These are phyloP conservation scores for Aphis craccivora DNA, from an alignment of 1,140 invertebrate genomes.

Conservation along the genomic window DNA sequence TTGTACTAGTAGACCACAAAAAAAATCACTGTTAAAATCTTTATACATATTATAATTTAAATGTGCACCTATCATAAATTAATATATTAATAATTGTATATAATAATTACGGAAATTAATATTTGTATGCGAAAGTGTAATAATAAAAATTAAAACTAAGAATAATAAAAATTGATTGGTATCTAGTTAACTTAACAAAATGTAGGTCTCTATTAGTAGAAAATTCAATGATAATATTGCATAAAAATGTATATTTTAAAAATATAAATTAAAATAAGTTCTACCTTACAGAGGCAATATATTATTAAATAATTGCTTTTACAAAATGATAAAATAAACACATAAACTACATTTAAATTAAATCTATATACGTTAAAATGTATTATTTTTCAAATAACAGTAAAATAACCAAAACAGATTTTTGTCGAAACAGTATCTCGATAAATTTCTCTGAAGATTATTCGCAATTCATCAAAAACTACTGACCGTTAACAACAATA, in stretches of 20 bases:
- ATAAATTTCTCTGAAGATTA: neutral
- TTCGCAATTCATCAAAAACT: neutral
- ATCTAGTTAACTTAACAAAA: too few species aligned
- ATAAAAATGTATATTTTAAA: neutral
- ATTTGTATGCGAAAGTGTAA: too few species aligned
- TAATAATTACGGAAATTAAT: too few species aligned
- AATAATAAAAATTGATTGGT: too few species aligned
- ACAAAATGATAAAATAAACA: neutral
- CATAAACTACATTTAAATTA: neutral
- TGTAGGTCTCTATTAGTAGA: too few species aligned
- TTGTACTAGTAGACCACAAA: neutral
- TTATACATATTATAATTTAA: too few species aligned
- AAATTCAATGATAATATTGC: too few species aligned
- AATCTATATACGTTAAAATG: neutral
- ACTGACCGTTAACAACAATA: conserved; percentile 4
- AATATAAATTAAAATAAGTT: neutral
- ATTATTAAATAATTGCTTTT: neutral
- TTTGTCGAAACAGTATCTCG: neutral
- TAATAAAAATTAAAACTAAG: too few species aligned
- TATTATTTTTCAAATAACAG: neutral
- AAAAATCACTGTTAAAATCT: neutral
- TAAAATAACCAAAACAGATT: neutral
- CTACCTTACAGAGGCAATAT: neutral
- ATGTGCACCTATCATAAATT: too few species aligned
- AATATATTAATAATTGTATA: neutral